Base-by-base conservation (phyloP, 2,113 vertebrate species). In the Benitochromis conjunctus region DNA sequence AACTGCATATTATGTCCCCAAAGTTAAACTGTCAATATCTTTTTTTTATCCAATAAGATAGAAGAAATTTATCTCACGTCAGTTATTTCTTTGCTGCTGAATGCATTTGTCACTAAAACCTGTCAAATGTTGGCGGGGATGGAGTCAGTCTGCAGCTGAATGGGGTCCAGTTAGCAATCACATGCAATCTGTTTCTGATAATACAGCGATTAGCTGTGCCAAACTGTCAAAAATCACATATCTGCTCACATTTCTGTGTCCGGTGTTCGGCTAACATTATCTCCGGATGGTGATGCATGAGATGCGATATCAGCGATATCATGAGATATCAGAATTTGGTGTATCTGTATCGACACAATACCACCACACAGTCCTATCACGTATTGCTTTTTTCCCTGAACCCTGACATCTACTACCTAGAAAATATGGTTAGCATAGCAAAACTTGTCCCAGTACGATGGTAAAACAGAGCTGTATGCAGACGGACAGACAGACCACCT, bases 311-410 rank as follows among this genome's bases (percentile, higher is more conserved):
- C 26, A 26, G 26, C 3, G 26, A 26, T 2, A 26, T 26, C 26
- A 26, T 26, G 26, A 26, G 26, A 26, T 26, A 26, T 46, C 0
- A 9, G 13, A 13, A 71, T 71, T 43, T 71, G 7, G 64, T 43
- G 64, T 43, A 38, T 24, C 64, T 69, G 36, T 69, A 43, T 43
- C 5, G 13, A 24, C 38, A 43, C 7, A 1, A 69, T 71, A 71
- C 26, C 8, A 0, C 38, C 38, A 46, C 38, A 43, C 0, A 43
- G 26, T 46, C n/a, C 7, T 71, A 71, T 43, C n/a, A 41, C 1
- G 12, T 46, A 41, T n/a, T 7, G 0, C 41, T 41, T 66, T 1
- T 38, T 66, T 21, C 36, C 62, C 11, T 14, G 34, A 66, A 0
- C 6, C 4, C 62, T 66, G 34, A 38, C 11, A 66, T 21, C 1